Evolutionary conservation across 2,888 invertebrate genomes (phyloP).

Genomic region (Cosmorhoe ocellata): DNA sequence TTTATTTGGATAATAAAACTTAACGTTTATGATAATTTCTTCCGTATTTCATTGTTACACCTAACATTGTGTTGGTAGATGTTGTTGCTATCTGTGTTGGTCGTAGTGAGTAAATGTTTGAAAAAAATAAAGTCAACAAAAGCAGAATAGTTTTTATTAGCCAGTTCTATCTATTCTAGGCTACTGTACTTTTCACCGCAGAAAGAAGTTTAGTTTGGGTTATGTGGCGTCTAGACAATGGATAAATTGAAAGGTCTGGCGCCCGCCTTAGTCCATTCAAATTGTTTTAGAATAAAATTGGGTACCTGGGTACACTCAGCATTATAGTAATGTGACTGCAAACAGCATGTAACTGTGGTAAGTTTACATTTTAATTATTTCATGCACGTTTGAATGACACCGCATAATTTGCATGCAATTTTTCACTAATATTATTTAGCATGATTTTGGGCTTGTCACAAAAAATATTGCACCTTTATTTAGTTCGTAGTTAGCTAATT

Average conservation of each 20-base stretch:
- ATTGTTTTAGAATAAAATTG: not conserved
- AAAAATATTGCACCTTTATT: not conserved
- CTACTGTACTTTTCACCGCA: too few relatives aligned
- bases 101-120: slow-evolving; percentile 27
- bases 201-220: not conserved
- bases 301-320: not conserved
- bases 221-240: not conserved
- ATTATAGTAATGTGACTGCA: slow-evolving; percentile 25
- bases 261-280: not conserved
- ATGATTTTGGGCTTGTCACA: slow-evolving; percentile 17
- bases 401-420: slow-evolving; percentile 22
- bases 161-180: too few relatives aligned
- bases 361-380: slow-evolving; percentile 48
- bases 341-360: slow-evolving; percentile 55
- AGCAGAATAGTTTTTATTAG: too few relatives aligned
- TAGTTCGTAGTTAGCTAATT: not conserved
- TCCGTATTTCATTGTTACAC: slow-evolving; percentile 67
- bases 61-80: slow-evolving; percentile 50
- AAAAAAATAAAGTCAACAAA: not conserved
- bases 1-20: slow-evolving; percentile 74
- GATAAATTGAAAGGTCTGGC: not conserved
- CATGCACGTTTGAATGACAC: slow-evolving; percentile 41
- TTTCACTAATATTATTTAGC: slow-evolving; percentile 6
- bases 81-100: slow-evolving; percentile 39
- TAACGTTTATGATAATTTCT: slow-evolving; percentile 60